A percentile compares a stretch with the other conserved stretches of the same genome.
phyloP scores from a whole-genome alignment of 2,888 invertebrate species.

The Ditylenchus weischeri region DNA sequence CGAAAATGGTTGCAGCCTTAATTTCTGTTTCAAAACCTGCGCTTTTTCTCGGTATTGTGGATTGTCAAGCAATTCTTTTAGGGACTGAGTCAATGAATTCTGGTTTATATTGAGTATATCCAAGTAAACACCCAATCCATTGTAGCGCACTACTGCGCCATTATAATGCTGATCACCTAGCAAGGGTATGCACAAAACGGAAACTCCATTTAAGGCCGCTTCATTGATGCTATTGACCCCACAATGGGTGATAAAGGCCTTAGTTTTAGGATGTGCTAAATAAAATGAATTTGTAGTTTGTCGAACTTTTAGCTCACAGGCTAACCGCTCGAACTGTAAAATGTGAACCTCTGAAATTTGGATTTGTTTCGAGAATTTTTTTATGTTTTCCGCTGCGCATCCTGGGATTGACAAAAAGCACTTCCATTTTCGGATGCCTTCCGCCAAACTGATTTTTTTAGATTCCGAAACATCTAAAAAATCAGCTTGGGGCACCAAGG shows the following conservation, averaged over 20 bases:
- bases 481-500: too few relatives aligned
- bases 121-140: background rate
- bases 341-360: too few relatives aligned
- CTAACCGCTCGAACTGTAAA: too few relatives aligned
- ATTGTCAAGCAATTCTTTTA: slow-evolving; percentile 6
- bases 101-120: background rate
- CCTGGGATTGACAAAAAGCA: too few relatives aligned
- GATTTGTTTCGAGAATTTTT: too few relatives aligned
- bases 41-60: background rate
- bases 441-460: too few relatives aligned
- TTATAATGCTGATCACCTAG: slow-evolving; percentile 7
- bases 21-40: background rate
- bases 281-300: background rate
- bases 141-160: background rate
- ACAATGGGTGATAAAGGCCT: slow-evolving; percentile 9
- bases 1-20: slow-evolving; percentile 8
- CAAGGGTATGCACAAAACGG: slow-evolving; percentile 5
- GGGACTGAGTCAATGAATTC: too few relatives aligned
- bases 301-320: background rate
- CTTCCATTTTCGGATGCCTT: too few relatives aligned
- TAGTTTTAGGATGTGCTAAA: background rate
- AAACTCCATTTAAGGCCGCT: slow-evolving; percentile 6
- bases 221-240: slow-evolving; percentile 12
- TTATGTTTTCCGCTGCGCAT: too few relatives aligned
- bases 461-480: too few relatives aligned